A percentile compares a stretch with the other conserved stretches of the same genome.
phyloP scores from a whole-genome alignment of 2,113 vertebrate genomes.

The Oryzias celebensis region DNA sequence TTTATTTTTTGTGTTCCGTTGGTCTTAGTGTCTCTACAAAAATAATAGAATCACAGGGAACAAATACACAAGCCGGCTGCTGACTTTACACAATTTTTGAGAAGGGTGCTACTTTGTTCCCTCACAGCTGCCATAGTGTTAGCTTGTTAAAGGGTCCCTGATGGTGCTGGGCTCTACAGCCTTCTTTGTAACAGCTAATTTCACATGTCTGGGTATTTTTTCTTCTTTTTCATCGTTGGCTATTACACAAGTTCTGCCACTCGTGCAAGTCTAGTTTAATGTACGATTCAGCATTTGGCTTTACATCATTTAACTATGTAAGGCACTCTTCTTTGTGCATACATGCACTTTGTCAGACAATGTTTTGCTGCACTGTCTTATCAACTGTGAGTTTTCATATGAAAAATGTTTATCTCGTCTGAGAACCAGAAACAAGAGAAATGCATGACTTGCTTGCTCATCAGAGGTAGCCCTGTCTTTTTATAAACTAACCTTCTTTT shows the following conservation, averaged over 20 bases:
- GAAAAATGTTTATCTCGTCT: too few species aligned
- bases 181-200: slow-evolving; percentile 21
- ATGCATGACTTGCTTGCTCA: too few species aligned
- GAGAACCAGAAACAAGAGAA: too few species aligned
- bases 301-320: not conserved
- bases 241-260: not conserved
- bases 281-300: slow-evolving; percentile 4
- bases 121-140: slow-evolving; percentile 37
- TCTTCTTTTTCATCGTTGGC: not conserved
- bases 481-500: too few species aligned
- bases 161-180: slow-evolving; percentile 8
- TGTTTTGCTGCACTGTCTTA: too few species aligned
- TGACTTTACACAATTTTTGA: slow-evolving; percentile 26
- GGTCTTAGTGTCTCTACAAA: slow-evolving; percentile 13
- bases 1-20: not conserved
- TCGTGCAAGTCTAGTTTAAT: not conserved
- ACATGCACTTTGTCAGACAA: not conserved
- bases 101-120: slow-evolving; percentile 47
- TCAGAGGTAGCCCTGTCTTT: too few species aligned
- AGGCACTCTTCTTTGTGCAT: not conserved
- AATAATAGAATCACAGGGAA: slow-evolving; percentile 20
- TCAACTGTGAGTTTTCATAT: too few species aligned
- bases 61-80: slow-evolving; percentile 12
- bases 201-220: slow-evolving; percentile 6
- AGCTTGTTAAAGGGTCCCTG: slow-evolving; percentile 31